Evolutionary conservation across 2,113 vertebrate genomes (phyloP).

Genomic region (Hippoglossus stenolepis): DNA sequence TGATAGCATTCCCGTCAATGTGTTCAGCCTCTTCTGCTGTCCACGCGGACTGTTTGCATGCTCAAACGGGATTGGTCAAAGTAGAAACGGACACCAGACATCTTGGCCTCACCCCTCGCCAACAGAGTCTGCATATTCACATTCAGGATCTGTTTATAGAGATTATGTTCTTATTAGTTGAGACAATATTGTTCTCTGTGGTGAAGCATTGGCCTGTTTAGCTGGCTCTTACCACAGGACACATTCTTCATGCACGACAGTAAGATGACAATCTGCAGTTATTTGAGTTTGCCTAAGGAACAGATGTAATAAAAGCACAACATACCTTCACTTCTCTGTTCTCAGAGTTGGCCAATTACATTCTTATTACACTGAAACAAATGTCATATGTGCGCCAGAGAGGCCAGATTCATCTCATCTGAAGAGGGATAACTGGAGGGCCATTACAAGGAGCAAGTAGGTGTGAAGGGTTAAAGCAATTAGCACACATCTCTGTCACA

Average conservation of each 20-base stretch:
- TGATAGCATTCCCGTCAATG: too few relatives aligned
- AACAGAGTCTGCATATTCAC: background rate
- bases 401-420: constrained; percentile 80
- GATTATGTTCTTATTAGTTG: background rate
- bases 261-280: constrained; percentile 4
- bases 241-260: background rate
- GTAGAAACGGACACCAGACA: too few relatives aligned
- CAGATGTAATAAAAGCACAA: background rate
- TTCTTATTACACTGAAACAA: constrained; percentile 24
- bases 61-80: too few relatives aligned
- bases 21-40: background rate
- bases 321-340: background rate
- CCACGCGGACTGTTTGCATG: too few relatives aligned
- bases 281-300: background rate
- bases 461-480: constrained; percentile 76
- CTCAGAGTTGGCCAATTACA: constrained; percentile 17
- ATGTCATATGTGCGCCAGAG: constrained; percentile 52
- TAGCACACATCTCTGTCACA: constrained; percentile 61
- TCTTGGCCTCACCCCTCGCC: too few relatives aligned
- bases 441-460: constrained; percentile 63
- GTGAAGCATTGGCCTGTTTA: background rate
- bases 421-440: constrained; percentile 32
- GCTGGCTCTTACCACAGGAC: background rate
- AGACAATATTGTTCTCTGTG: background rate
- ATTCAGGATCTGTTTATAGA: background rate